Conservation (phyloP, 1,140 invertebrate species). For the Sycobia sp. region DNA sequence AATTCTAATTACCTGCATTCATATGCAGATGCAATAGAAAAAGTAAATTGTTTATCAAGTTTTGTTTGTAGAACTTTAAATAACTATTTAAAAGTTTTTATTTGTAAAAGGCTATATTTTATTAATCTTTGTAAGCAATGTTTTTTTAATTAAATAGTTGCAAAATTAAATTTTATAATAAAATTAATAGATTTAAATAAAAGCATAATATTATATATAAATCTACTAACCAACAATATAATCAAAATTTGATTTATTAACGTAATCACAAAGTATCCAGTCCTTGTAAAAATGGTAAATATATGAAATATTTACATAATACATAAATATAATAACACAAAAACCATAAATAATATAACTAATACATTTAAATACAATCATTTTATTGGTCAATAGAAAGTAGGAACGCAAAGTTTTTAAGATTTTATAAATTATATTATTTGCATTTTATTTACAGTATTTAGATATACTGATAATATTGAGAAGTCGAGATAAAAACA, state of each 20-base stretch:
- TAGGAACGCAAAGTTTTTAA: too few relatives aligned
- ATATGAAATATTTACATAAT: slow-evolving; percentile 43
- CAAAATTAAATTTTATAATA: background rate
- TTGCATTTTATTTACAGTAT: too few relatives aligned
- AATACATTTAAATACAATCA: slow-evolving; percentile 18
- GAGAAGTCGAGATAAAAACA: too few relatives aligned
- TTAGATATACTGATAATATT: too few relatives aligned
- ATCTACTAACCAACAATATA: slow-evolving; percentile 62
- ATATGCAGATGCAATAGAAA: too few relatives aligned
- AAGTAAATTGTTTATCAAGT: too few relatives aligned
- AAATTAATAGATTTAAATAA: background rate
- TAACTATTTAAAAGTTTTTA: too few relatives aligned
- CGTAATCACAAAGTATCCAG: slow-evolving; percentile 37
- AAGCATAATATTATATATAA: background rate
- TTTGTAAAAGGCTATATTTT: too few relatives aligned
- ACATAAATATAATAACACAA: slow-evolving; percentile 40
- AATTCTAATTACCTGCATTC: background rate
- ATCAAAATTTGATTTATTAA: slow-evolving; percentile 55
- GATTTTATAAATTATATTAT: too few relatives aligned
- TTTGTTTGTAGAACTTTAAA: too few relatives aligned
- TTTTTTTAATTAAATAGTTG: too few relatives aligned
- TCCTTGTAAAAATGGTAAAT: slow-evolving; percentile 39
- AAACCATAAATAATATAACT: slow-evolving; percentile 32
- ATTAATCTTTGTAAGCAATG: background rate
- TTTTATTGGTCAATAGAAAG: too few relatives aligned